A percentile compares a stretch with the other conserved stretches of the same genome.
phyloP scores from a whole-genome alignment of 2,113 vertebrate genomes.

The Blennius ocellaris region DNA sequence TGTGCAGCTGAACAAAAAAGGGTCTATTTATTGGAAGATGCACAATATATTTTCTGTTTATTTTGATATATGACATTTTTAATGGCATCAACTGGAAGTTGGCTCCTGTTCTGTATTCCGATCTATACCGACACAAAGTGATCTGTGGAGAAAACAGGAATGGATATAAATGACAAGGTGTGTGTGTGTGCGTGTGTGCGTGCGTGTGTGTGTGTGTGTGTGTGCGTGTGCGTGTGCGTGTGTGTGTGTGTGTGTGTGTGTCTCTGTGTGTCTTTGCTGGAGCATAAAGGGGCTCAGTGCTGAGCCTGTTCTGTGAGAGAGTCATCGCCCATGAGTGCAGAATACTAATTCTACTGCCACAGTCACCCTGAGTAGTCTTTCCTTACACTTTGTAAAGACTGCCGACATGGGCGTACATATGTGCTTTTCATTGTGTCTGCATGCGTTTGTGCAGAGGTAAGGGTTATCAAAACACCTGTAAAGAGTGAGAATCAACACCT shows the following conservation, averaged over 20 bases:
- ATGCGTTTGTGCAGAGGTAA: slow-evolving; percentile 15
- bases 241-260: slow-evolving; percentile 39
- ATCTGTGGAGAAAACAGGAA: slow-evolving; percentile 61
- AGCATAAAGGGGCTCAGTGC: slow-evolving; percentile 82
- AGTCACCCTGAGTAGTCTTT: slow-evolving; percentile 51
- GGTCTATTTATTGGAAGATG: slow-evolving; percentile 40
- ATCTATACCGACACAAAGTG: slow-evolving; percentile 56
- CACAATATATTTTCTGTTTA: slow-evolving; percentile 34
- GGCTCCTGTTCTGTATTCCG: slow-evolving; percentile 43
- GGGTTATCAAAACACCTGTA: slow-evolving; percentile 69
- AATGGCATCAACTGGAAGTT: slow-evolving; percentile 62
- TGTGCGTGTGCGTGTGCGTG: slow-evolving; percentile 17
- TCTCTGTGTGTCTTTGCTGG: slow-evolving; percentile 46
- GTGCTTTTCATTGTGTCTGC: slow-evolving; percentile 29
- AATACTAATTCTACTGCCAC: slow-evolving; percentile 80
- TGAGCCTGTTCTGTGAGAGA: slow-evolving; percentile 63
- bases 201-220: slow-evolving; percentile 1
- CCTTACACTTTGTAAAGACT: slow-evolving; percentile 51
- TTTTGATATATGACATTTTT: slow-evolving; percentile 59
- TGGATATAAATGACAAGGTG: slow-evolving; percentile 58
- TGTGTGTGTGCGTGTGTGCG: background rate
- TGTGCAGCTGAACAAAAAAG: slow-evolving; percentile 18
- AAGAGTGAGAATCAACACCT: slow-evolving; percentile 65
- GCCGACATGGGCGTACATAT: slow-evolving; percentile 8
- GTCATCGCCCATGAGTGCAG: slow-evolving; percentile 67